phyloP scores from a whole-genome alignment of 1,140 invertebrate genomes.

The Drosophila bipectinata region DNA sequence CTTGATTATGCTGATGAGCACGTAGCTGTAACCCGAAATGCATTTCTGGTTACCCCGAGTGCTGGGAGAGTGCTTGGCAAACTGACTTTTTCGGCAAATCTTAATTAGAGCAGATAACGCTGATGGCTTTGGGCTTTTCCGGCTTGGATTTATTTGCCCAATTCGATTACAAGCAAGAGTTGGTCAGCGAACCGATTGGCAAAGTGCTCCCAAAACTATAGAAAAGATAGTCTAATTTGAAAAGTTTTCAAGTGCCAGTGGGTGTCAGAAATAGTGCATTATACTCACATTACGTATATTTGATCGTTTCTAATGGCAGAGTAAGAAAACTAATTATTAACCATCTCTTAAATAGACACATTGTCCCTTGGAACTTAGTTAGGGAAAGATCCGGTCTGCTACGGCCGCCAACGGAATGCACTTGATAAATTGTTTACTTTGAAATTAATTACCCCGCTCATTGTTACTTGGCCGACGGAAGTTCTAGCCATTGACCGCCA shows the following conservation, averaged over 20 bases:
- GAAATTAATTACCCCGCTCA: conserved; percentile 75
- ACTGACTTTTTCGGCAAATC: conserved; percentile 63
- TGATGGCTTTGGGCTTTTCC: conserved; percentile 53
- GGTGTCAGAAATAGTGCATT: too few species aligned
- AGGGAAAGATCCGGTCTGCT: neutral
- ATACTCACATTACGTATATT: neutral
- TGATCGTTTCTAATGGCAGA: neutral
- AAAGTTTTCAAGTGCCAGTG: conserved; percentile 20
- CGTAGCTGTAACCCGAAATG: conserved; percentile 66
- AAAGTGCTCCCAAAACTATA: conserved; percentile 21
- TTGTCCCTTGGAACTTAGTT: neutral
- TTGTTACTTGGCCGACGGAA: conserved; percentile 69
- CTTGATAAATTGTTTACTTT: conserved; percentile 81
- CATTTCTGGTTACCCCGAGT: conserved; percentile 53
- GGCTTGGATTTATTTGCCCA: conserved; percentile 44
- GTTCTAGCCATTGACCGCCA: conserved; percentile 37
- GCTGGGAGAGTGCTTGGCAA: conserved; percentile 66
- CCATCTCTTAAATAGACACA: neutral
- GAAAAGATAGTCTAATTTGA: conserved; percentile 19
- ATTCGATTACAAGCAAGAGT: conserved; percentile 46
- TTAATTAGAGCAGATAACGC: conserved; percentile 64
- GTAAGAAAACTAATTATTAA: neutral
- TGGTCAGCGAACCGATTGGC: conserved; percentile 25
- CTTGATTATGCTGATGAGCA: conserved; percentile 74
- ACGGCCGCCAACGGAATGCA: conserved; percentile 29